Evolutionary conservation across 30 jellyfish, hydroid and myxozoan species (phyloP), one percentile per base, ranked within the genome.

Genomic region (Aurelia sp.): DNA sequence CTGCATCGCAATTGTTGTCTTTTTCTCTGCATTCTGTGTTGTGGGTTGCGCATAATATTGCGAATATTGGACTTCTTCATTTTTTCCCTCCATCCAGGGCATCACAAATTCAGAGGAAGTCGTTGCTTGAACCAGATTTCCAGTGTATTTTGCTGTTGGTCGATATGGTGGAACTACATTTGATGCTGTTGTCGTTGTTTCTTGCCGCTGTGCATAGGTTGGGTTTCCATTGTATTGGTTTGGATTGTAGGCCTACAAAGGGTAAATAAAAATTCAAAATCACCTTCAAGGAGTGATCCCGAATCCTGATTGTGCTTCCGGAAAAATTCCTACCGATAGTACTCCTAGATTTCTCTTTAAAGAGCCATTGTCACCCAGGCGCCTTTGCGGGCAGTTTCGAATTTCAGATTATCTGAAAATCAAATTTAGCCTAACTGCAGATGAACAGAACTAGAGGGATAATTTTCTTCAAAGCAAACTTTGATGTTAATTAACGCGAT

Each of bases 111-210:
- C 83, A 8, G 83, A 33, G 9, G 33, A 48, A 17, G 66, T 72
- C 33, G 87, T 47, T 4, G 82, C 72, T 16, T 79, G 60, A n/a
- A 27, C 40, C 21, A 18, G 61, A 66, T 48, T 60, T 2, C 68
- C 68, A 5, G 76, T 30, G 2, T 47, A 17, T 18, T 78, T 27
- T 13, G 71, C 47, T 69, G 76, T 51, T n/a, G 90, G 31, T 47
- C 31, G n/a, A 22, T 33, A 10, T 18, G 87, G 60, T 44, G 81
- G 22, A 6, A 51, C 55, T 6, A 74, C 64, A 30, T 64, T 62
- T 44, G 90, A 66, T 66, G 93, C 62, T 69, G 92, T 59, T 59
- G 86, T 69, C 33, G 78, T 21, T 67, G 33, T 40, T n/a, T 60
- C 17, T 51, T 70, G 74, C 20, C 64, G 71, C 19, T 77, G 48